Evolutionary conservation across 2,113 vertebrate genomes (phyloP).

Genomic region (Struthidea cinerea): DNA sequence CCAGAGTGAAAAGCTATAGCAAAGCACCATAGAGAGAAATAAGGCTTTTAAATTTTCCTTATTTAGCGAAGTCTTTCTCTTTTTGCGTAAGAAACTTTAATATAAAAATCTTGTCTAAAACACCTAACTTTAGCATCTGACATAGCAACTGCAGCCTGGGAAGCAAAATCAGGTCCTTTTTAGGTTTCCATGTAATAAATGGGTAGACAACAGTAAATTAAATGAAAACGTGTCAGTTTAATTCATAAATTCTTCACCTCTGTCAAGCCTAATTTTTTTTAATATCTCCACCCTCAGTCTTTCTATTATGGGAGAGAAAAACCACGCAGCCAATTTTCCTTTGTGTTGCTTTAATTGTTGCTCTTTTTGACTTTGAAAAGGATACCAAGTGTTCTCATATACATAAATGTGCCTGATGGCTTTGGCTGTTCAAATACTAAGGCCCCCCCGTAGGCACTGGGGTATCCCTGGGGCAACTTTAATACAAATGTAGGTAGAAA

Average conservation of each 20-base stretch:
- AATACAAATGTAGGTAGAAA: conserved; percentile 22
- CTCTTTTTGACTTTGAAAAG: conserved; percentile 18
- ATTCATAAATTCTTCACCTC: conserved; percentile 14
- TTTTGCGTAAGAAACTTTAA: background rate
- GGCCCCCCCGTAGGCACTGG: background rate
- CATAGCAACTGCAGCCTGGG: background rate
- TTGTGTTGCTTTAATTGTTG: background rate
- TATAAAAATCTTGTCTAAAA: background rate
- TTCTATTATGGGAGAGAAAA: conserved; percentile 4
- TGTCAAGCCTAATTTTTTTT: background rate
- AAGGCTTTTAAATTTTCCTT: background rate
- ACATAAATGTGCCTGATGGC: background rate
- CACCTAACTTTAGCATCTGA: background rate
- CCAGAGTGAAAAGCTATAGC: background rate
- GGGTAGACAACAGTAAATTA: background rate
- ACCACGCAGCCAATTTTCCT: background rate
- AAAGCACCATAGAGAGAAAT: background rate
- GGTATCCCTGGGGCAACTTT: conserved; percentile 1
- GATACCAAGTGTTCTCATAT: background rate
- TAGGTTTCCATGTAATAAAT: background rate
- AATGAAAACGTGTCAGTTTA: conserved; percentile 2
- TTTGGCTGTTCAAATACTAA: background rate
- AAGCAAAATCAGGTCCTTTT: conserved; percentile 1
- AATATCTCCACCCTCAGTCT: background rate
- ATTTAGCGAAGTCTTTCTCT: background rate